A percentile compares a stretch with the other conserved stretches of the same genome.
Conservation (phyloP, 2,797 vertebrate species). For the Gobio occitaniae region DNA sequence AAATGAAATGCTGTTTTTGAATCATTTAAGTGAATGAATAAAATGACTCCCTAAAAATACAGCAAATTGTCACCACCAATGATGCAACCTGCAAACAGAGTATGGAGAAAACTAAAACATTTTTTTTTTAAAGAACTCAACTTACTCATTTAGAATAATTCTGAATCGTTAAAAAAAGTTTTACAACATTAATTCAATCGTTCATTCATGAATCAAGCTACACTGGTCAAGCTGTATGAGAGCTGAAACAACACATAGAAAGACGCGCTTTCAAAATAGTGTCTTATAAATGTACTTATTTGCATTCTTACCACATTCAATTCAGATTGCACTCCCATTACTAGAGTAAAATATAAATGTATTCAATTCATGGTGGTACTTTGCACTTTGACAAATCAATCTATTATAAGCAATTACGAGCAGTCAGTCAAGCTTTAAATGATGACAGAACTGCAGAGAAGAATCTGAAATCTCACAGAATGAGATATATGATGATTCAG, state of each 20-base stretch:
- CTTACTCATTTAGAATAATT: neutral
- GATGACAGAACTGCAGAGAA: neutral
- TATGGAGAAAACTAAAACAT: neutral
- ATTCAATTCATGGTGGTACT: neutral
- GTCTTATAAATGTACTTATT: neutral
- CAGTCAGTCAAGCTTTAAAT: neutral
- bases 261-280: neutral
- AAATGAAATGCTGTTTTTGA: neutral
- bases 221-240: neutral
- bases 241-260: neutral
- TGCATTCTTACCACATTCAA: neutral
- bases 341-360: neutral
- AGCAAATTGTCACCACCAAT: too few relatives aligned
- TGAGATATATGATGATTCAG: neutral
- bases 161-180: neutral
- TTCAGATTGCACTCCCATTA: neutral
- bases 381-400: neutral
- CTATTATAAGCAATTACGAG: constrained; percentile 8
- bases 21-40: neutral
- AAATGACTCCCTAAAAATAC: neutral
- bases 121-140: neutral
- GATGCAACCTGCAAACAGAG: neutral
- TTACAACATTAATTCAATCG: neutral
- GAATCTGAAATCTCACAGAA: neutral
- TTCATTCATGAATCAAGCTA: neutral